These are phyloP conservation scores for Gorsachius magnificus DNA, from an alignment of 2,797 vertebrate species.

Conservation along the genomic window DNA sequence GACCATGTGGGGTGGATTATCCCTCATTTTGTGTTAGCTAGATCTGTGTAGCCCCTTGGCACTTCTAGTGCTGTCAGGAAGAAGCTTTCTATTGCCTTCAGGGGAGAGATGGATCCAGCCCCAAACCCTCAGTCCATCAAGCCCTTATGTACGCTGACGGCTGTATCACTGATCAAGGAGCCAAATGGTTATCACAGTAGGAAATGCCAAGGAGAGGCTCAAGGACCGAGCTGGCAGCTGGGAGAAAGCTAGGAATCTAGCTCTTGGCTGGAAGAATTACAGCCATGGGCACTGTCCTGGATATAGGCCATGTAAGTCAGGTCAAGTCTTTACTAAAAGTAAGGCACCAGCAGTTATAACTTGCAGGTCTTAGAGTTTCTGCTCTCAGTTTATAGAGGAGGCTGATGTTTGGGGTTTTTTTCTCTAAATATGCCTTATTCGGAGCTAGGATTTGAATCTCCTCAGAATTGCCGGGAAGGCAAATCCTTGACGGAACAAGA, in stretches of 20 bases:
- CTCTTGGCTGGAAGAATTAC: background rate
- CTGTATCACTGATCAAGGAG: background rate
- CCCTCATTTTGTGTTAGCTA: background rate
- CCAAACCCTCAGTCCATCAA: background rate
- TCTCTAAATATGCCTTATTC: background rate
- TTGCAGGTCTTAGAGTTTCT: background rate
- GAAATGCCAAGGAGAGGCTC: background rate
- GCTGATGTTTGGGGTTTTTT: background rate
- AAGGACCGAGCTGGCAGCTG: fast-evolving
- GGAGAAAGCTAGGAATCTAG: background rate
- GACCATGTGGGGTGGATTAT: fast-evolving
- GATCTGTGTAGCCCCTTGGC: background rate
- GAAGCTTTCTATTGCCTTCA: background rate
- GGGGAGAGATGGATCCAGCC: background rate
- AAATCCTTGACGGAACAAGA: background rate
- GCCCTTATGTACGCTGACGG: background rate
- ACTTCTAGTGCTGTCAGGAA: background rate
- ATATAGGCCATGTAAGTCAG: background rate
- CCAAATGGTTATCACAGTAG: background rate
- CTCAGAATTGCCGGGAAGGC: background rate
- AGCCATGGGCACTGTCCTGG: background rate
- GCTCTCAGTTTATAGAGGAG: background rate
- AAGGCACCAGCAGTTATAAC: background rate
- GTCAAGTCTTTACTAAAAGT: background rate
- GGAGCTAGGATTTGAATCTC: background rate